Evolutionary conservation across 2,888 invertebrate species (phyloP).

Genomic region (Idaea straminata): DNA sequence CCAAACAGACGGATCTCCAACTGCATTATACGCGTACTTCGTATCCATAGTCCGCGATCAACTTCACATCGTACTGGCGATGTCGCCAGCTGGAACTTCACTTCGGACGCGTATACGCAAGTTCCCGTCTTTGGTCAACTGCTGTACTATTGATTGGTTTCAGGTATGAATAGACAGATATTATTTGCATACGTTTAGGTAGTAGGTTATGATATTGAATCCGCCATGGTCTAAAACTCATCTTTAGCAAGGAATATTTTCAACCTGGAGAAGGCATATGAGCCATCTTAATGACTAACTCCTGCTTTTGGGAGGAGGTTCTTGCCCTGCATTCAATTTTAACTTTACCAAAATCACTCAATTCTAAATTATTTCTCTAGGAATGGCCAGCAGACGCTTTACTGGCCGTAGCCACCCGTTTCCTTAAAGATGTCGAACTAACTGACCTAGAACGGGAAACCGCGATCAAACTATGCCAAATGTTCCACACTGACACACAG

Average conservation of each 20-base stretch:
- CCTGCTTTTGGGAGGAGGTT: too few species aligned
- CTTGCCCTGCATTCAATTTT: too few species aligned
- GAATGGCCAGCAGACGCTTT: constrained; percentile 97
- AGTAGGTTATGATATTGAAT: too few species aligned
- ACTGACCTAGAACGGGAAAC: constrained; percentile 86
- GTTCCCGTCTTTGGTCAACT: constrained; percentile 95
- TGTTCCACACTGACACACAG: constrained; percentile 92
- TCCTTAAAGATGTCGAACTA: constrained; percentile 89
- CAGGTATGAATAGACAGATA: constrained; percentile 72
- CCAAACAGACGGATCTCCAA: constrained; percentile 95
- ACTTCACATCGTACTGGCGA: constrained; percentile 91
- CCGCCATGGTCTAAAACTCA: too few species aligned
- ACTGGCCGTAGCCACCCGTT: constrained; percentile 91
- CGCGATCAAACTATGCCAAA: constrained; percentile 93
- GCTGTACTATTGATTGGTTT: constrained; percentile 98
- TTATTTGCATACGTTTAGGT: neutral
- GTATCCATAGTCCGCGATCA: constrained; percentile 93
- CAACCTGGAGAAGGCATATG: too few species aligned
- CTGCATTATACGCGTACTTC: constrained; percentile 95
- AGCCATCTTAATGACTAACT: too few species aligned
- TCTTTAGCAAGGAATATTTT: too few species aligned
- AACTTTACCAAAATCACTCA: neutral
- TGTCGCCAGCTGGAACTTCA: constrained; percentile 94
- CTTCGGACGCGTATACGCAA: constrained; percentile 91
- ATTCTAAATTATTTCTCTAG: constrained; percentile 51